These are phyloP conservation scores for Ischnus inquisitorius DNA, from an alignment of 2,888 invertebrate species.

Conservation along the genomic window DNA sequence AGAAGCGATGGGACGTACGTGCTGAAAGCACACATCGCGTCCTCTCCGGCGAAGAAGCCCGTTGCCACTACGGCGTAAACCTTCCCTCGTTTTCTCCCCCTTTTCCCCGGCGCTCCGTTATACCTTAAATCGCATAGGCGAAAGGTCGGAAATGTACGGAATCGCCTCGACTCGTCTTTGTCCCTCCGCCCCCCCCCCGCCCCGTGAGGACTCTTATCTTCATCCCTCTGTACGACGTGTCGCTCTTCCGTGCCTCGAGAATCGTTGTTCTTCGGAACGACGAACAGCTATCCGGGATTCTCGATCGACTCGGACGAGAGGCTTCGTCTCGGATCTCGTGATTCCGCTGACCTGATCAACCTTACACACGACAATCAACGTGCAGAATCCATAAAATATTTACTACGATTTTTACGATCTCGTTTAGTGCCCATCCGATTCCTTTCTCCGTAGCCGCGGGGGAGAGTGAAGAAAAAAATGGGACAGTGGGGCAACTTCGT, in stretches of 20 bases:
- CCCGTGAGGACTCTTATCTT: constrained; percentile 10
- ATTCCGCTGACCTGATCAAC: not conserved
- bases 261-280: constrained; percentile 24
- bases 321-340: not conserved
- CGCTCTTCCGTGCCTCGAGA: not conserved
- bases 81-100: constrained; percentile 35
- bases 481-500: no score
- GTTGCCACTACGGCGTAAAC: constrained; percentile 35
- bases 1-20: constrained; percentile 64
- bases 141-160: constrained; percentile 36
- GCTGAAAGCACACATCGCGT: constrained; percentile 45
- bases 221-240: constrained; percentile 18
- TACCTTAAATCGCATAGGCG: constrained; percentile 37
- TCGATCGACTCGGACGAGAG: constrained; percentile 5
- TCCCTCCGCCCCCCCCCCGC: not conserved
- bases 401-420: no score
- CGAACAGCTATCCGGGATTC: constrained; percentile 10
- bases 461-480: no score
- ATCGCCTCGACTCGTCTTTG: constrained; percentile 16
- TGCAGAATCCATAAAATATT: not conserved
- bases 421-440: no score
- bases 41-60: not conserved
- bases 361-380: not conserved
- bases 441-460: no score
- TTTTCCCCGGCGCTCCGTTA: constrained; percentile 23